Evolutionary conservation across 2,888 invertebrate genomes (phyloP).

Genomic region (Ophioninae sp.): DNA sequence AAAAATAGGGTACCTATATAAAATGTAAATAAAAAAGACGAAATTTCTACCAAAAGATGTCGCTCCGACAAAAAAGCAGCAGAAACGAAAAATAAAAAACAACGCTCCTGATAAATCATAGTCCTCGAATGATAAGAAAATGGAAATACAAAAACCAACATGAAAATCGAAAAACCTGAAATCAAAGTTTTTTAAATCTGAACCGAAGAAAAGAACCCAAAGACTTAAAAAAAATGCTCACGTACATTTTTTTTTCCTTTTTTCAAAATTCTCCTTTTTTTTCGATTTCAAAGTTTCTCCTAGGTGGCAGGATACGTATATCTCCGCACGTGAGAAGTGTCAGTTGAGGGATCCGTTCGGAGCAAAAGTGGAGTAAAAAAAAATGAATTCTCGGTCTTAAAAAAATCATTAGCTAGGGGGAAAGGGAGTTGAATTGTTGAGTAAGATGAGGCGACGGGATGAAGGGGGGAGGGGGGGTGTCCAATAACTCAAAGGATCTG

Average conservation of each 20-base stretch:
- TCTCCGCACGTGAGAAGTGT: slow-evolving; percentile 39
- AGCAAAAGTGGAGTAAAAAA: neutral
- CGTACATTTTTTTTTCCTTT: slow-evolving; percentile 1
- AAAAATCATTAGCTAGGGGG: slow-evolving; percentile 55
- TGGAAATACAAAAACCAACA: neutral
- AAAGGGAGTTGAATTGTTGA: slow-evolving; percentile 27
- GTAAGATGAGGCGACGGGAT: slow-evolving; percentile 11
- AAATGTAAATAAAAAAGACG: too few species aligned
- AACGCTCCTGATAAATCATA: too few species aligned
- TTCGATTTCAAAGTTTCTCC: slow-evolving; percentile 30
- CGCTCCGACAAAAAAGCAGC: too few species aligned
- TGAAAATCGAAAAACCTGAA: too few species aligned
- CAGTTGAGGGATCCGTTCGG: slow-evolving; percentile 33
- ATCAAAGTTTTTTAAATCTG: too few species aligned
- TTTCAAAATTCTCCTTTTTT: neutral
- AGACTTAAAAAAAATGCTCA: neutral
- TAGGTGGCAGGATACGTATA: slow-evolving; percentile 32
- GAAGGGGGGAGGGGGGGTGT: slow-evolving; percentile 26
- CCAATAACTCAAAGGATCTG: slow-evolving; percentile 77
- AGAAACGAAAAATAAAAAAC: too few species aligned
- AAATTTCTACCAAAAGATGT: too few species aligned
- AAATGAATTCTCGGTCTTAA: slow-evolving; percentile 23
- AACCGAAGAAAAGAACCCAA: too few species aligned
- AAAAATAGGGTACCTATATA: too few species aligned
- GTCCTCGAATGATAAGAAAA: neutral